Base-by-base conservation (phyloP, 2,113 vertebrate species). In the Aphelocoma coerulescens region DNA sequence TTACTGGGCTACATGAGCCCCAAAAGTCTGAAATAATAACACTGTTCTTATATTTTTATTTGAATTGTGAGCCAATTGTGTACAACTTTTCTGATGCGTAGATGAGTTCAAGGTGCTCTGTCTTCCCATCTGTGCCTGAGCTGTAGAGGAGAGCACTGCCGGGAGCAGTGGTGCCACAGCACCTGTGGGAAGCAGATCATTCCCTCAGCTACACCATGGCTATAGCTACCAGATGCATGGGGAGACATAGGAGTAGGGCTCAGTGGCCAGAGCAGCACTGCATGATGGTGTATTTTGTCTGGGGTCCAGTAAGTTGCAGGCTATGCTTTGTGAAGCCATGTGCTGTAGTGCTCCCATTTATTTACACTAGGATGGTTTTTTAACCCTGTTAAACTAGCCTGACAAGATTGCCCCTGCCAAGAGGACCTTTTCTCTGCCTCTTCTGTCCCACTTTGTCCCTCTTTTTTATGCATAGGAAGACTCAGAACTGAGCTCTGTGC, bases 141-240 rank as follows among this genome's bases (percentile, higher is more conserved):
- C 23, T 62, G 46, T 32, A 69, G 44, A 18, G 27, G 24, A 63
- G 28, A 74, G 46, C 28, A 4, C 22, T 66, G 68, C 72, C 73
- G 46, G 43, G 55, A 77, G 44, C 32, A 37, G 26, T 12, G 51
- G 43, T 62, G 27, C 51, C 26, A n/a, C 26, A 58, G 51, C 9
- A 19, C 17, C 39, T 19, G 7, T n/a, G 46, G n/a, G 67, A 68
- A 51, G 26, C 2, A 41, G n/a, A 61, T 74, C 0, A 0, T 18
- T 77, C 41, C 52, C 51, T n/a, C 68, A 27, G 22, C 46, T 49
- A 4, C 49, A 9, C 39, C 33, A 32, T 10, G 26, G 55, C 59
- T 63, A 1, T 24, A 46, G 65, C 55, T 43, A 20, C 32, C 33
- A 61, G 37, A 10, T 41, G 32, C 63, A 49, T 68, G 68, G 32